A percentile compares a stretch with the other conserved stretches of the same genome.
Evolutionary conservation across 2,797 vertebrate species (phyloP).

Genomic region (Morus bassanus): DNA sequence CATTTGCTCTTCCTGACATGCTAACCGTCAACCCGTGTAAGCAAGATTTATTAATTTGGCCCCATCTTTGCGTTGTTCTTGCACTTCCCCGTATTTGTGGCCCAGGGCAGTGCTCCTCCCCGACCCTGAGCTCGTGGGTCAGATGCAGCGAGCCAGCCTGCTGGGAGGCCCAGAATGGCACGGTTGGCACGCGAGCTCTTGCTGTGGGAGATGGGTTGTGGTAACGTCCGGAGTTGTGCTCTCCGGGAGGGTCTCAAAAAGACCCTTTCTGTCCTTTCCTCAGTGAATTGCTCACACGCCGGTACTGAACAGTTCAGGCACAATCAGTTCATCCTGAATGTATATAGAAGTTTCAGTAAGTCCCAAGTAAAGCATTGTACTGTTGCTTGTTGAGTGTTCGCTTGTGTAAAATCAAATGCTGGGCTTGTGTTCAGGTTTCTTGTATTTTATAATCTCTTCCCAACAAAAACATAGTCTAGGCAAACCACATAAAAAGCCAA

Average conservation of each 20-base stretch:
- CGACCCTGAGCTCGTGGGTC: fast-evolving
- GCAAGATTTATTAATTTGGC: not conserved
- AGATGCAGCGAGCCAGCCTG: not conserved
- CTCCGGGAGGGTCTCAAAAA: not conserved
- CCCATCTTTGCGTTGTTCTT: not conserved
- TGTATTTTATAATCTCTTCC: not conserved
- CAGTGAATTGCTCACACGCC: fast-evolving
- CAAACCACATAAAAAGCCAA: not conserved
- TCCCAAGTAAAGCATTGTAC: not conserved
- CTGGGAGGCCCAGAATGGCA: not conserved
- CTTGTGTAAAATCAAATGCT: not conserved
- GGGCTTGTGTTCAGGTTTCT: not conserved
- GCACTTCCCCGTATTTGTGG: not conserved
- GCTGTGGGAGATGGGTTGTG: not conserved
- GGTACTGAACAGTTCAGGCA: not conserved
- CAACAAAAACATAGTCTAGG: not conserved
- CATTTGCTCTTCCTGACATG: not conserved
- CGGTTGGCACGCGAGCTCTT: not conserved
- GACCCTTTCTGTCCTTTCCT: not conserved
- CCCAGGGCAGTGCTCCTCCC: not conserved
- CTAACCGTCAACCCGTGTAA: not conserved
- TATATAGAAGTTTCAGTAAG: fast-evolving
- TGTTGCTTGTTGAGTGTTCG: not conserved
- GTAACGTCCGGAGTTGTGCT: fast-evolving
- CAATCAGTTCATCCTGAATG: fast-evolving